Base-by-base conservation (phyloP, 2,113 vertebrate species). In the Holacanthus passer region DNA sequence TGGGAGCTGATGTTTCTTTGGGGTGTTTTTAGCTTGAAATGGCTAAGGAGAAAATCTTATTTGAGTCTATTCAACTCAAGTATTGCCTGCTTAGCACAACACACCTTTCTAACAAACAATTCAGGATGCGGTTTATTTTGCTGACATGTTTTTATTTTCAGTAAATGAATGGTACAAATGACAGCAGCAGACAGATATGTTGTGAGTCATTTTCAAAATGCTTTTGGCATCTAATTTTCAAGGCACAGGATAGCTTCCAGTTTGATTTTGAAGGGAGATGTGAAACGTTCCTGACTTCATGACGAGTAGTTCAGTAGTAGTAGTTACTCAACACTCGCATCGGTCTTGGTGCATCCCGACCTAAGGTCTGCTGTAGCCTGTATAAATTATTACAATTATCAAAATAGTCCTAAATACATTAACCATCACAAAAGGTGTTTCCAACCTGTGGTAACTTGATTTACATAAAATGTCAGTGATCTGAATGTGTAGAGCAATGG, bases 11-110 rank as follows among this genome's bases (percentile, higher is more conserved):
- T 4, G 60, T 88, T 91, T 73, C 92, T 89, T 89, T 91, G 85
- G 87, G 78, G 89, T 86, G 85, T 80, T 79, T 93, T 93, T 81
- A 91, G 86, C 88, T 91, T 82, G 35, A 88, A 92, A 93, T 74
- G 91, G 87, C 92, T 83, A 86, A 90, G 92, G 89, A 85, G 91
- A 91, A 92, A 89, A 45, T 83, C 82, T 90, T 88, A 88, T 81
- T 89, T 88, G 70, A 35, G 58, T 91, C 89, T 67, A 20, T 50
- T 79, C 39, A 89, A 88, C 81, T 72, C 2, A 31, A 75, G 63
- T 70, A 55, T 78, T 75, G 69, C 78, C 55, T 76, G 63, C 55
- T 86, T 79, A 83, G 56, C 79, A 27, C 22, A 86, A 22, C 50
- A 48, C 66, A 43, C 47, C 5, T 62, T 27, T 73, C 37, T n/a